Base-by-base conservation (phyloP, 2,888 invertebrate species). In the Xanthia togata region DNA sequence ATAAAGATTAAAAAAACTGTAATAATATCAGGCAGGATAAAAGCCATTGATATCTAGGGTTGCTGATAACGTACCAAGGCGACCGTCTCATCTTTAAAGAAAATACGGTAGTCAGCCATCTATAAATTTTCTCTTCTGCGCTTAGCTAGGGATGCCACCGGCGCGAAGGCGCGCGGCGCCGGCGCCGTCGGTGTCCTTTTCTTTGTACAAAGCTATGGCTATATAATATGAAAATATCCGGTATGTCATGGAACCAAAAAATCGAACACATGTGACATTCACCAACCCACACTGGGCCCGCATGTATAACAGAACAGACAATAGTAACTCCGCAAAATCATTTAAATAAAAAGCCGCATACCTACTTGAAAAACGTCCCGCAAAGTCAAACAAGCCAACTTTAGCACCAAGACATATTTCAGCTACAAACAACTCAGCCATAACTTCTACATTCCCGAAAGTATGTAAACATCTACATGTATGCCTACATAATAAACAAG, bases 401-500 rank as follows among this genome's bases (percentile, higher is more conserved):
- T 78, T 31, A 23, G 2, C 17, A 31, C 4, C 38, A 26, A 20
- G 31, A 70, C 50, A 73, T 69, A 81, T 47, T 76, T 26, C 9
- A 3, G 14, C 31, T 31, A 31, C 23, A 47, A 44, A 38, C n/a
- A 50, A 47, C 17, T 8, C 60, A 0, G 4, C 3, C 14, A 62
- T 50, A 55, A 67, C 23, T 65, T 53, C 3, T n/a, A 31, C 31
- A 5, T 26, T 35, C 23, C 12, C 44, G 14, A 69, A 47, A 35
- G 17, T 67, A 41, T 23, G 50, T 59, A 23, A 59, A 65, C 4
- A 62, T 47, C 3, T 53, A 74, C 35, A 73, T 79, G 50, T 64
- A 79, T 35, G 69, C 38, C 14, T 44, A 55, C 23, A 55, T 41
- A 65, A 65, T 68, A 59, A 72, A 73, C 60, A 81, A 60, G 53